Evolutionary conservation across 2,113 vertebrate genomes (phyloP).

Genomic region (Silurus glanis): DNA sequence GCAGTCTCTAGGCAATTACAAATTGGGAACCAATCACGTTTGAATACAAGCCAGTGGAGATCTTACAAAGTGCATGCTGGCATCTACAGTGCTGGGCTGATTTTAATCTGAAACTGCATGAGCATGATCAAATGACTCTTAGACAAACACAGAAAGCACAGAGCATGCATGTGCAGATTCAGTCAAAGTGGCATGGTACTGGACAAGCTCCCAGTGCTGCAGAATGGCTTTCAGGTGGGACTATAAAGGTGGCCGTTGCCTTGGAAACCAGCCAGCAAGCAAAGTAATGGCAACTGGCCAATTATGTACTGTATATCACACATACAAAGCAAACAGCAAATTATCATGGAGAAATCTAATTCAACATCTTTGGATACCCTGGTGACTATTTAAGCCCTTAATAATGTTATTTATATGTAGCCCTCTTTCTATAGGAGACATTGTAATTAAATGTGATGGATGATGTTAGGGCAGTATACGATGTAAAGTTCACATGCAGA

Average conservation of each 20-base stretch:
- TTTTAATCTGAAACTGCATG: conserved; percentile 26
- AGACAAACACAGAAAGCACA: conserved; percentile 17
- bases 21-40: conserved; percentile 37
- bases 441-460: conserved; percentile 15
- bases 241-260: conserved; percentile 34
- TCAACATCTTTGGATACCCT: background rate
- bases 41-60: conserved; percentile 36
- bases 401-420: background rate
- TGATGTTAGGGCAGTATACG: background rate
- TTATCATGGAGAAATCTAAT: background rate
- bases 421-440: background rate
- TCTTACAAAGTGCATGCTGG: conserved; percentile 25
- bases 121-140: background rate
- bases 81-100: conserved; percentile 4
- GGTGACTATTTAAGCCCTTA: background rate
- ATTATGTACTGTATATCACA: conserved; percentile 38
- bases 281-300: conserved; percentile 22
- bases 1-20: conserved; percentile 36
- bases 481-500: background rate
- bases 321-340: conserved; percentile 23
- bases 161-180: conserved; percentile 22
- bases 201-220: conserved; percentile 25
- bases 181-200: conserved; percentile 5
- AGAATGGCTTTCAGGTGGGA: conserved; percentile 30
- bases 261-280: conserved; percentile 47